These are phyloP conservation scores for Tetramorium parvispinum DNA, from an alignment of 1,140 invertebrate genomes.

Conservation along the genomic window DNA sequence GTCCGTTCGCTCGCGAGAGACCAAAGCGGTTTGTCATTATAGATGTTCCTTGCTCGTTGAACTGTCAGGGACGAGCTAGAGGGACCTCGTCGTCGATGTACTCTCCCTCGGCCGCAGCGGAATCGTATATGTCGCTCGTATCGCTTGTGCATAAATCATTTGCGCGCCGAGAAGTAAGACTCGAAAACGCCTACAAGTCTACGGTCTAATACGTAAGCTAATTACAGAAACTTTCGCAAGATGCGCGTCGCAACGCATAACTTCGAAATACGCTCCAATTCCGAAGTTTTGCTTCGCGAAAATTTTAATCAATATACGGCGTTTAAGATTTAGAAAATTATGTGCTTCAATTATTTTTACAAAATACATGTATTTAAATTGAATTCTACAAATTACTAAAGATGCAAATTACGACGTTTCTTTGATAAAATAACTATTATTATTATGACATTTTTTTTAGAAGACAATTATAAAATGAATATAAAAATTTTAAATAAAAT, in stretches of 20 bases:
- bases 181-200: slow-evolving; percentile 24
- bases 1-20: slow-evolving; percentile 64
- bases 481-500: background rate
- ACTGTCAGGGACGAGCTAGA: slow-evolving; percentile 51
- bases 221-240: background rate
- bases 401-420: background rate
- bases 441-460: background rate
- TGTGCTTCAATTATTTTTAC: background rate
- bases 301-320: background rate
- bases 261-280: background rate
- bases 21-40: slow-evolving; percentile 73
- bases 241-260: background rate
- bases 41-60: slow-evolving; percentile 50
- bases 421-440: background rate
- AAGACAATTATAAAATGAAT: background rate
- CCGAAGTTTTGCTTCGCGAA: background rate
- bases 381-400: background rate
- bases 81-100: slow-evolving; percentile 34
- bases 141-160: slow-evolving; percentile 10
- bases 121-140: slow-evolving; percentile 35
- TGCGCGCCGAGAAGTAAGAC: slow-evolving; percentile 16
- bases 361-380: background rate
- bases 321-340: background rate
- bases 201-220: slow-evolving; percentile 15
- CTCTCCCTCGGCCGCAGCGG: slow-evolving; percentile 24